These are phyloP conservation scores for Etheostoma perlongum DNA, from an alignment of 2,797 vertebrate species.

Conservation along the genomic window DNA sequence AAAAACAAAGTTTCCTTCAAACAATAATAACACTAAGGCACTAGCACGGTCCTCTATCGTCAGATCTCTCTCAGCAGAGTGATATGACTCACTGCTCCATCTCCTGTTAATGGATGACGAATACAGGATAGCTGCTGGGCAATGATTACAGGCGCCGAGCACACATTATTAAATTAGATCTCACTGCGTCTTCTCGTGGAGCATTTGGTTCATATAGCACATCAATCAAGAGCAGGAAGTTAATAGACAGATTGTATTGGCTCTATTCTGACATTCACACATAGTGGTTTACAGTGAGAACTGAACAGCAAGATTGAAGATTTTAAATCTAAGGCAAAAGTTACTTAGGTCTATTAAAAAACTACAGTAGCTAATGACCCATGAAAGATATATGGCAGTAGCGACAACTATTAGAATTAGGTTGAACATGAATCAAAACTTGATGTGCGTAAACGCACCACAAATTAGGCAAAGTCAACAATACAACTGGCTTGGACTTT, in stretches of 20 bases:
- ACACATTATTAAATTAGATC: constrained; percentile 7
- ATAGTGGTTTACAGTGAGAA: too few relatives aligned
- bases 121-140: constrained; percentile 64
- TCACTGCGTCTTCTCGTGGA: not conserved
- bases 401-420: not conserved
- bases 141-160: constrained; percentile 63
- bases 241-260: too few relatives aligned
- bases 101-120: constrained; percentile 72
- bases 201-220: not conserved
- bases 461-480: not conserved
- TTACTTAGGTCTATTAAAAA: not conserved
- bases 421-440: not conserved
- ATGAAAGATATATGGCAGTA: accelerated
- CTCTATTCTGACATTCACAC: not conserved
- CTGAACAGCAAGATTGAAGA: not conserved
- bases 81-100: constrained; percentile 69
- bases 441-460: constrained; percentile 17
- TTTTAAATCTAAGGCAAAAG: not conserved
- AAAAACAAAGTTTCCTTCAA: constrained; percentile 1
- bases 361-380: not conserved
- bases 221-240: not conserved
- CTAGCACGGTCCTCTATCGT: constrained; percentile 1
- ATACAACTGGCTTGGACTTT: too few relatives aligned
- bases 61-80: constrained; percentile 30
- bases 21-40: not conserved